Base-by-base conservation (phyloP, 1,140 invertebrate genomes). In the Micrasema longulum region DNA sequence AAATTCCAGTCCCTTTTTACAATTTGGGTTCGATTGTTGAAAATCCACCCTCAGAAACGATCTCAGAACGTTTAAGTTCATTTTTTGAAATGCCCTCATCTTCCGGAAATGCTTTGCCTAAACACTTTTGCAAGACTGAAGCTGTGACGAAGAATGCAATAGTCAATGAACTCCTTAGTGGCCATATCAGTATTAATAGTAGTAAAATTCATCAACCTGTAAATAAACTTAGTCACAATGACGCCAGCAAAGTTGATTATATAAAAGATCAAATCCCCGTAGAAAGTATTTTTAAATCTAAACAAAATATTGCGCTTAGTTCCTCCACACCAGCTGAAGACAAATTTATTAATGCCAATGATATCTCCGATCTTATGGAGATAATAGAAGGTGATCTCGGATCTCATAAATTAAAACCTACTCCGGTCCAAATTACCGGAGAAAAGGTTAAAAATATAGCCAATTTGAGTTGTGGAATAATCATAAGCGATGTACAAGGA, bases 151-250 rank as follows among this genome's bases (percentile, higher is more conserved):
- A 52, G 47, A 66, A 38, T n/a, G 16, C 31, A 36, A 12, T 50
- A 18, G 31, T 52, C 3, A 41, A 53, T n/a, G 45, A 53, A 66
- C 23, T 23, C 10, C 43, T 38, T 14, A 36, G 14, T 52, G 20
- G 64, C 64, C 64, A 66, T 53, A 66, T 66, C 64, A 66, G 64
- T 66, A 66, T 66, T 66, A 66, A 66, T 64, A 48, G 23, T 66
- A 66, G 23, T 52, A 63, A 63, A 43, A 7, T 26, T 5, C 12
- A 11, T 18, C 10, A 52, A 31, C 18, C 31, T 36, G 22, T 38
- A 18, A 47, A 66, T 52, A 41, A 43, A n/a, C 20, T 11, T 12
- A 31, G 45, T 48, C 38, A 26, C 14, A 47, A 48, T 31, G 43
- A 64, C 16, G 12, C 41, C 43, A 9, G 12, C 26, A 47, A 23